Evolutionary conservation across 2,113 vertebrate species (phyloP), one percentile per base, ranked within the genome.

Genomic region (Acrocephalus arundinaceus): DNA sequence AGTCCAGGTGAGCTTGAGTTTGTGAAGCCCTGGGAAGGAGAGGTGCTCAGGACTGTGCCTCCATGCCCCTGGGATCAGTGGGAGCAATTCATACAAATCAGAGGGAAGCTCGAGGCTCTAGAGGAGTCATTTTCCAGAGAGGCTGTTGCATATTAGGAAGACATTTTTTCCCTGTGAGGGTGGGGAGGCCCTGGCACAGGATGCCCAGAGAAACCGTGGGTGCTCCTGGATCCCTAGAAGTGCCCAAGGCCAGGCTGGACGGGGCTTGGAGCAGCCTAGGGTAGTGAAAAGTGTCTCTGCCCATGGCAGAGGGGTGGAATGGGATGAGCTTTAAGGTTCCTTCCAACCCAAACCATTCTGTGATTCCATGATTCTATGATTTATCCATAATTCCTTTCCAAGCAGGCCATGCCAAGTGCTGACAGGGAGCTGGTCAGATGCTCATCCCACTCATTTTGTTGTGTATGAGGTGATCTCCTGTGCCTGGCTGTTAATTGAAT

Each of bases 171-270:
- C 31, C 52, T n/a, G 11, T 1, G 11, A 46, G 28, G 27, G 6
- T n/a, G 61, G 6, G 0, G 0, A 67, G 52, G 70, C 37, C 61
- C 52, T 81, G 77, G 77, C 68, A 81, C 68, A 67, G 37, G 52
- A 3, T 59, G 22, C 22, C 27, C 59, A 66, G 52, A 45, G 52
- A 0, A 59, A 45, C 37, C 59, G 76, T 16, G 45, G 37, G 31
- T 66, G 59, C 15, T 8, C 52, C 45, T 55, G 41, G 51, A 45
- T 45, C 68, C 68, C 52, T 66, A 51, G 45, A 0, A 66, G 22
- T 80, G 67, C 0, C 51, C 67, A 43, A 66, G 59, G 43, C 27
- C 52, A 52, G 59, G 68, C 0, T 58, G 43, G 43, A 15, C 0
- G 0, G 21, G 43, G 31, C 14, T 73, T 27, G 86, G 31, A 58